Conservation (phyloP, 2,113 vertebrate species). For the human (Homo sapiens) region DNA sequence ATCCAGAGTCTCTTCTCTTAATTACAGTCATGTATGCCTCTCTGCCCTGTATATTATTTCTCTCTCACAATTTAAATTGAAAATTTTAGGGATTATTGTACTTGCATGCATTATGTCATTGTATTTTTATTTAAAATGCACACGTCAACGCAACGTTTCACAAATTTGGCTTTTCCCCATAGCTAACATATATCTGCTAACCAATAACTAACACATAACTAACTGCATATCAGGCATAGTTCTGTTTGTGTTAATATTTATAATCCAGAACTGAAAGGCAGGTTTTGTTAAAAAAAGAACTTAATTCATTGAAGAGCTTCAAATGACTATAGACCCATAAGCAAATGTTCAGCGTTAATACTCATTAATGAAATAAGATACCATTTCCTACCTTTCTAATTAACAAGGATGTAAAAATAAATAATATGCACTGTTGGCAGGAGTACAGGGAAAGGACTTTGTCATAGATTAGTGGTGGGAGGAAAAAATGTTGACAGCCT, state of each 20-base stretch:
- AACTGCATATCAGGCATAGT: background rate
- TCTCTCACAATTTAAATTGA: background rate
- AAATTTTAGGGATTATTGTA: background rate
- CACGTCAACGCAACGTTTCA: background rate
- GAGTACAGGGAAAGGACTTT: slow-evolving; percentile 33
- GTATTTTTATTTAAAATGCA: background rate
- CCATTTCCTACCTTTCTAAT: slow-evolving; percentile 50
- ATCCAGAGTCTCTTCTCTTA: background rate
- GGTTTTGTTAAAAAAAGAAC: background rate
- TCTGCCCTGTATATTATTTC: background rate
- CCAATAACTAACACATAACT: background rate
- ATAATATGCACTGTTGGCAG: slow-evolving; percentile 61
- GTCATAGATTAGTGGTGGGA: background rate
- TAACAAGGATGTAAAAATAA: slow-evolving; percentile 67
- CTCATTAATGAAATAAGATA: slow-evolving; percentile 65
- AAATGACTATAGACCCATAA: slow-evolving; percentile 43
- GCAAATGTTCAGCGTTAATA: slow-evolving; percentile 33
- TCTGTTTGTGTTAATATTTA: slow-evolving; percentile 41
- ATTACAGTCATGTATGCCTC: background rate
- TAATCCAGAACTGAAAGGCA: slow-evolving; percentile 6
- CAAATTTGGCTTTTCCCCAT: background rate
- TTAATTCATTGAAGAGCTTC: slow-evolving; percentile 32
- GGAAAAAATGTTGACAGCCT: slow-evolving; percentile 17
- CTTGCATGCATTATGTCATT: background rate
- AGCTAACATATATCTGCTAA: background rate